These are phyloP conservation scores for Calliopum simillimum DNA, from an alignment of 2,888 invertebrate species.

Conservation along the genomic window DNA sequence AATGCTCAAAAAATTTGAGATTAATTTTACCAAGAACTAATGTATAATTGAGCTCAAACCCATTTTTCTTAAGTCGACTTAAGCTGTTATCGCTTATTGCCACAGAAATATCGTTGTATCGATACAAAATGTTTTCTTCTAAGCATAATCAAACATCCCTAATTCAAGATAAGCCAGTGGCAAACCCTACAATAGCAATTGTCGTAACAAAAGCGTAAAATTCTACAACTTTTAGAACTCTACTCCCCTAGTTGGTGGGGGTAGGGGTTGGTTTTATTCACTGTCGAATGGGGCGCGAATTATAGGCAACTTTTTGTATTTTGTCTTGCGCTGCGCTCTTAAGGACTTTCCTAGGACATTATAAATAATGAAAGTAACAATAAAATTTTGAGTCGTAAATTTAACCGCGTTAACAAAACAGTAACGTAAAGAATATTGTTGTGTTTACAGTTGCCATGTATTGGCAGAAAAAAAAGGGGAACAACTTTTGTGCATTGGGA, in stretches of 20 bases:
- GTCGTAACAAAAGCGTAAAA: neutral
- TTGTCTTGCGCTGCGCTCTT: neutral
- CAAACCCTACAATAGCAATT: too few species aligned
- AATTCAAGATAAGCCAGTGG: too few species aligned
- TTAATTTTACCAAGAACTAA: too few species aligned
- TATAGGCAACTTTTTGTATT: neutral
- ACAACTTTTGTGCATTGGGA: too few species aligned
- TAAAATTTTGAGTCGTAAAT: slow-evolving; percentile 28
- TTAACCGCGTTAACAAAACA: too few species aligned
- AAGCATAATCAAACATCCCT: too few species aligned
- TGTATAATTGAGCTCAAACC: too few species aligned
- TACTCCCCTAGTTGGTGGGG: too few species aligned
- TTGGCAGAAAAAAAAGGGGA: too few species aligned
- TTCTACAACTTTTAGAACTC: slow-evolving; percentile 6
- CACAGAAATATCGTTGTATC: neutral
- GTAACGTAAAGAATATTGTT: too few species aligned
- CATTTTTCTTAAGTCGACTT: neutral
- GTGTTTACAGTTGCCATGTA: too few species aligned
- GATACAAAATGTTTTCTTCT: neutral
- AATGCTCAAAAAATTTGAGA: too few species aligned
- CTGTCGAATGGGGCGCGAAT: neutral
- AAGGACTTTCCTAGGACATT: slow-evolving; percentile 8
- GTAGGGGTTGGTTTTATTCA: neutral
- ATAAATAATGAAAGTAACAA: slow-evolving; percentile 22
- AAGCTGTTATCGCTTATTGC: neutral